Evolutionary conservation across 1,140 invertebrate genomes (phyloP), one percentile per base, ranked within the genome.

Genomic region (Rhopalosiphum padi): DNA sequence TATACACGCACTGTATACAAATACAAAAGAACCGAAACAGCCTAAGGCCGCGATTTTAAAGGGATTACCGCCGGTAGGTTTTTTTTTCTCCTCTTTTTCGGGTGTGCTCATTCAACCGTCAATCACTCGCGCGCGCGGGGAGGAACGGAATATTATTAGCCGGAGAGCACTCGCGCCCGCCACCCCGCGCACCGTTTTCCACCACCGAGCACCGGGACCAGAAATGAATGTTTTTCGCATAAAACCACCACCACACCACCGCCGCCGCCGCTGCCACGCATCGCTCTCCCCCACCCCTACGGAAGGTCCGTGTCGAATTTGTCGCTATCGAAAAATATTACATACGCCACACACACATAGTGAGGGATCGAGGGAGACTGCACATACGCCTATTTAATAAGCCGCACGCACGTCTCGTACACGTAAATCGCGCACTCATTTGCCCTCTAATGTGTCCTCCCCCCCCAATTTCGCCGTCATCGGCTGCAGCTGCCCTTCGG

Each of bases 191-290:
- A 23, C 60, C 41, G 3, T 15, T 23, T 30, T 60, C 55, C 55
- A 30, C 60, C 8, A 1, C 15, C 60, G n/a, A 77, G 0, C 30
- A 9, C 60, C 1, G 15, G 48, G 15, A 51, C 48, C 48, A 15
- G 53, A 85, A 92, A 92, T 23, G 82, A 93, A 93, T 93, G 91
- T 93, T 86, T 93, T 93, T 93, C 91, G 91, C 91, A 86, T 93
- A 86, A 83, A 92, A 92, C 91, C 43, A 22, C 91, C 43, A 25
- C 43, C 77, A 30, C n/a, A n/a, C 90, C 60, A 22, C 35, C 41
- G 23, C 7, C 48, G 15, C 48, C 15, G 30, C 90, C 60, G 21
- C 35, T 30, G 23, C 7, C 48, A 51, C 48, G 48, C 48, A 18
- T 51, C 48, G 48, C 48, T 51, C 48, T 15, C 18, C 48, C 87